These are phyloP conservation scores for Polydrusus cervinus DNA, from an alignment of 2,888 invertebrate species.

Conservation along the genomic window DNA sequence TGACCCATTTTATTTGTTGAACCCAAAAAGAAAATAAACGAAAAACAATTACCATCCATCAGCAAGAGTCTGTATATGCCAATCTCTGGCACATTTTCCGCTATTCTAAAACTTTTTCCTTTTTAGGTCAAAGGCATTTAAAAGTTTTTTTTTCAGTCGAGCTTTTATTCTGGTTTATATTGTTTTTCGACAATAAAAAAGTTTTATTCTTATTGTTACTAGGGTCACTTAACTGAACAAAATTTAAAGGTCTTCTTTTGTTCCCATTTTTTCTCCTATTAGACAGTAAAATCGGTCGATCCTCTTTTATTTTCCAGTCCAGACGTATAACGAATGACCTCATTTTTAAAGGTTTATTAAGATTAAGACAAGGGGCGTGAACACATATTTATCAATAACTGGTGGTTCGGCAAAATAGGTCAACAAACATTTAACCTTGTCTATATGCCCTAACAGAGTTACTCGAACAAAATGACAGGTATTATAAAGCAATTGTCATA, in stretches of 20 bases:
- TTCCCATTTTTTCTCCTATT: background rate
- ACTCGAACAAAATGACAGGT: too few species aligned
- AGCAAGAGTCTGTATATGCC: constrained; percentile 9
- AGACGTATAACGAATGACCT: background rate
- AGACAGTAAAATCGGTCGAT: too few species aligned
- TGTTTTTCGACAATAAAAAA: constrained; percentile 6
- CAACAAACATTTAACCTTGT: too few species aligned
- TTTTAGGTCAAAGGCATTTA: constrained; percentile 2
- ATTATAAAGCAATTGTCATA: too few species aligned
- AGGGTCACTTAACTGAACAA: background rate
- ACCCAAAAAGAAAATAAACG: background rate
- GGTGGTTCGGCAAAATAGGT: too few species aligned
- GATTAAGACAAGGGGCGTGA: too few species aligned
- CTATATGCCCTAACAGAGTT: too few species aligned
- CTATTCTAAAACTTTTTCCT: background rate
- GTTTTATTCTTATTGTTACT: background rate
- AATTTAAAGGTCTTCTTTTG: background rate
- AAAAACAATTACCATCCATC: constrained; percentile 18
- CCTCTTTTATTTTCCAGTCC: background rate
- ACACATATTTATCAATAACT: too few species aligned
- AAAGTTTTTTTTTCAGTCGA: background rate
- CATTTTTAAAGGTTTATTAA: too few species aligned
- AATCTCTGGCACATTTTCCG: constrained; percentile 9
- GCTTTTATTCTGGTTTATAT: constrained; percentile 1
- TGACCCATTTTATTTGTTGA: background rate